Percentiles rank a stretch among this genome's conserved stretches.
These are phyloP conservation scores for Eupithecia inturbata DNA, from an alignment of 2,888 invertebrate genomes.

Conservation along the genomic window DNA sequence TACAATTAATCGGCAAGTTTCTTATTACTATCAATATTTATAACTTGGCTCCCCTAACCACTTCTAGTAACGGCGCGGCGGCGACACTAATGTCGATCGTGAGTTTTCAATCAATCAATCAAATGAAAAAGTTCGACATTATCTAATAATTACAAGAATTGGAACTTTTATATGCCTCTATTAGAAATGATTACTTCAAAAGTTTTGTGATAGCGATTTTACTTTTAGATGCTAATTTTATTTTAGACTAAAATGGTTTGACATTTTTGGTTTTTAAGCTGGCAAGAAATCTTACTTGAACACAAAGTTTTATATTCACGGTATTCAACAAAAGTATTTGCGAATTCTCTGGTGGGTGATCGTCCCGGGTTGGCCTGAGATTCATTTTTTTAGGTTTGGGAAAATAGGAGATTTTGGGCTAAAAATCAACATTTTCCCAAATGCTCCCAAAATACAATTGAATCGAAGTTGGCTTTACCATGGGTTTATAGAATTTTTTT, in stretches of 20 bases:
- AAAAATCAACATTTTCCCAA: no score
- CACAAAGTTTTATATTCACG: not conserved
- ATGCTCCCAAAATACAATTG: no score
- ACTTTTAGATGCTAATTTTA: constrained; percentile 65
- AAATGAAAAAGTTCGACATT: not conserved
- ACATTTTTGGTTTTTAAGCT: constrained; percentile 16
- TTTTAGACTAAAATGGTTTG: constrained; percentile 21
- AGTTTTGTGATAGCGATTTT: constrained; percentile 77
- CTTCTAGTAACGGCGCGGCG: not conserved
- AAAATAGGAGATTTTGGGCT: no score
- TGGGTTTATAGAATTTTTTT: no score
- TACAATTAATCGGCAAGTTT: constrained; percentile 1
- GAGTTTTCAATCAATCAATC: not conserved
- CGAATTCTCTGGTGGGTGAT: constrained; percentile 10
- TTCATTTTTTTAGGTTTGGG: no score
- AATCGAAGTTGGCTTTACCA: no score
- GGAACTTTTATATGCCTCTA: constrained; percentile 28
- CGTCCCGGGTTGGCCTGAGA: no score
- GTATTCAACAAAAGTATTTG: constrained; percentile 6
- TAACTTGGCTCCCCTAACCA: not conserved
- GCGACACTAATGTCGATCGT: not conserved
- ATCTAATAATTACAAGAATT: not conserved
- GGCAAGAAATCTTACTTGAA: not conserved
- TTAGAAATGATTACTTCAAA: constrained; percentile 45
- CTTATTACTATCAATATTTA: not conserved